Evolutionary conservation across 2,888 invertebrate species (phyloP).

Genomic region (Eupithecia insigniata): DNA sequence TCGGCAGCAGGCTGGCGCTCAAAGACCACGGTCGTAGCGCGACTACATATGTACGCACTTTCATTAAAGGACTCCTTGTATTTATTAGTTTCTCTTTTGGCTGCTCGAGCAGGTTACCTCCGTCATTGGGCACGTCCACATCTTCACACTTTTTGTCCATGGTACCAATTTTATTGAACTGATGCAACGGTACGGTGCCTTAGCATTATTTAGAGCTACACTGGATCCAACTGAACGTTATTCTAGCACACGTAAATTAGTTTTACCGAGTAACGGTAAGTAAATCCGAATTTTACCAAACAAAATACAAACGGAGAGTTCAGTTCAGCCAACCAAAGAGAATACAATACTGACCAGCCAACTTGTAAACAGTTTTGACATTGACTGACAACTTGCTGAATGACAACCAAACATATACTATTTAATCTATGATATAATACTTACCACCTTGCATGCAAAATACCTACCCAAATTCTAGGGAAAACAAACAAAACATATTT

Average conservation of each 20-base stretch:
- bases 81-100: conserved; percentile 68
- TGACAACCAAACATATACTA: too few species aligned
- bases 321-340: too few species aligned
- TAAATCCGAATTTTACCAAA: neutral
- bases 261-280: neutral
- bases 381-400: neutral
- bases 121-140: conserved; percentile 67
- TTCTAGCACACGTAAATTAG: neutral
- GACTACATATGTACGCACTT: conserved; percentile 93
- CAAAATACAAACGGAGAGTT: neutral
- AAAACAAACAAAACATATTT: neutral
- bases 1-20: conserved; percentile 95
- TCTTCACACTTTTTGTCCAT: conserved; percentile 67
- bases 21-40: conserved; percentile 97
- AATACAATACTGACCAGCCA: too few species aligned
- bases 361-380: neutral
- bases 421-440: too few species aligned
- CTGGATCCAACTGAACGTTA: neutral
- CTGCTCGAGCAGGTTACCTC: conserved; percentile 77
- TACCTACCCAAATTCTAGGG: conserved; percentile 1
- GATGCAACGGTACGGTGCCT: neutral
- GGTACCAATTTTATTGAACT: neutral
- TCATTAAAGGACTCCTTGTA: conserved; percentile 88
- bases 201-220: neutral
- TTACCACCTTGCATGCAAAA: neutral